These are phyloP conservation scores for Cassiopea xamachana DNA, from an alignment of 30 jellyfish, hydroid and myxozoan species.

Conservation along the genomic window DNA sequence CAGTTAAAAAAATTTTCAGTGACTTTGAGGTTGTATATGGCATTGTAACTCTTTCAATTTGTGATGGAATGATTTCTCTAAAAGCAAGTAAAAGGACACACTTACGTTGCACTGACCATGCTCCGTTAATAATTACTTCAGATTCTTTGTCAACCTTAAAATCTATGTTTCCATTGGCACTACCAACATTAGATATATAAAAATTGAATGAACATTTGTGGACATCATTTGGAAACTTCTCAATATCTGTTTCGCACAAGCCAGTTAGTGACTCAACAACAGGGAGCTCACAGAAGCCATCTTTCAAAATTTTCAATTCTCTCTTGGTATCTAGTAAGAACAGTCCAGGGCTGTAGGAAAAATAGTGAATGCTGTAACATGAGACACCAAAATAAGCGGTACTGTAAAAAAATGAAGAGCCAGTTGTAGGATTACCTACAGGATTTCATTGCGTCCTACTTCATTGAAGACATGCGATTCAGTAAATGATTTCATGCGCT, in stretches of 20 bases:
- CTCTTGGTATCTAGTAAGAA: not conserved
- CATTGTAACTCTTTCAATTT: no score
- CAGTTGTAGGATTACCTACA: no score
- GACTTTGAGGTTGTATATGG: no score
- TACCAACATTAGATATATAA: conserved; percentile 3
- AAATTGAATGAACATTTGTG: conserved; percentile 18
- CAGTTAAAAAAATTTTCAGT: no score
- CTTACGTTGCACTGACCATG: conserved; percentile 22
- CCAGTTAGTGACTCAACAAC: conserved; percentile 9
- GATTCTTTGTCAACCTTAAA: not conserved
- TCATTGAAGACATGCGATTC: no score
- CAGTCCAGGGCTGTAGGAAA: not conserved
- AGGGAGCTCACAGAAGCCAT: conserved; percentile 28
- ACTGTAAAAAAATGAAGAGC: no score
- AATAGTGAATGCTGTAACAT: not conserved
- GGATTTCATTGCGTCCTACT: no score
- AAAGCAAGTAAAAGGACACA: no score
- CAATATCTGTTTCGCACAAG: not conserved
- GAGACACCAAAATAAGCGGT: no score
- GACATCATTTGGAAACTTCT: conserved; percentile 22
- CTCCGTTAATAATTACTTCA: conserved; percentile 6
- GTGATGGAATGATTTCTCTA: no score
- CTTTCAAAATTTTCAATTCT: conserved; percentile 2
- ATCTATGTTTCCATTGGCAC: not conserved
- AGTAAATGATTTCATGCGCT: no score